Conservation (phyloP, 2,113 vertebrate genomes). For the Vimba vimba region DNA sequence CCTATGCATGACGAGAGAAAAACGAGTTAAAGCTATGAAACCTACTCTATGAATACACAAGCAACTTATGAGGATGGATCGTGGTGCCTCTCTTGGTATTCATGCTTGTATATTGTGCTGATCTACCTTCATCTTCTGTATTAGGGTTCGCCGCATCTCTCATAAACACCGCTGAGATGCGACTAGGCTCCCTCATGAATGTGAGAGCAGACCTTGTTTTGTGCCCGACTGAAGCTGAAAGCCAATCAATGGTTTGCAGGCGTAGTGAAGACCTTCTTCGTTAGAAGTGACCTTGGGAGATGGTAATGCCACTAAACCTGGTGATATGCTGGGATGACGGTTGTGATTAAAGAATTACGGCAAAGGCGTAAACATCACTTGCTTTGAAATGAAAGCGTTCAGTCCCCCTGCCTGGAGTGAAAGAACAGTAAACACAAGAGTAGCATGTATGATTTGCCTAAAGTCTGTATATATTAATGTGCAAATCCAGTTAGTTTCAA, state of each 20-base stretch:
- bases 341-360: constrained; percentile 76
- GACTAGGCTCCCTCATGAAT: constrained; percentile 62
- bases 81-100: constrained; percentile 30
- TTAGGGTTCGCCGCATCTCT: constrained; percentile 58
- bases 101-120: background rate
- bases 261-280: constrained; percentile 64
- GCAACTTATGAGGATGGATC: constrained; percentile 29
- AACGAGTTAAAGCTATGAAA: constrained; percentile 1
- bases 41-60: constrained; percentile 30
- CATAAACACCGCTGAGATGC: constrained; percentile 61
- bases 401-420: constrained; percentile 49
- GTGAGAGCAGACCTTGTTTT: constrained; percentile 67
- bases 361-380: constrained; percentile 66
- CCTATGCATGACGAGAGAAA: constrained; percentile 17
- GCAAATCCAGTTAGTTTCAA: background rate
- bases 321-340: constrained; percentile 66
- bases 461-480: constrained; percentile 1
- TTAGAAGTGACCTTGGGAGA: constrained; percentile 79
- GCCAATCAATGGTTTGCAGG: constrained; percentile 72
- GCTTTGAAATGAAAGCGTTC: constrained; percentile 58
- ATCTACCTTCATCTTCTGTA: constrained; percentile 41
- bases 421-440: constrained; percentile 16
- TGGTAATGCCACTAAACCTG: constrained; percentile 73
- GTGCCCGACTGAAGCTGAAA: constrained; percentile 66
- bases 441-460: constrained; percentile 40